Base-by-base conservation (phyloP, 1,140 invertebrate genomes). In the Cotesia vestalis region DNA sequence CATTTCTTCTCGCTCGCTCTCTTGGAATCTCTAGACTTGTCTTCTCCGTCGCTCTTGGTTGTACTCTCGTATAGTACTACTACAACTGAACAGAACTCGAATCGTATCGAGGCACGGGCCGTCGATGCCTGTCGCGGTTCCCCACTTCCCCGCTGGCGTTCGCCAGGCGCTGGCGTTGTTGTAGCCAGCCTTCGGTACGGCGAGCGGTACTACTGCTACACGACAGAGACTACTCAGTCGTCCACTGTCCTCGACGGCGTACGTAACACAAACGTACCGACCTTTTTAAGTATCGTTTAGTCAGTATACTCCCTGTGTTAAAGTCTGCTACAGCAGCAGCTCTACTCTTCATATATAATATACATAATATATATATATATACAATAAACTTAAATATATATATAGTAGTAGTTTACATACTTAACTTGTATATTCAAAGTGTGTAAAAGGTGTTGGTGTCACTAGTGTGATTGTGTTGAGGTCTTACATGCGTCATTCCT, bases 211-310 rank as follows among this genome's bases (percentile, higher is more conserved):
- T 68, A 68, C 34, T 55, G 35, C 51, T 2, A 27, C 8, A 57
- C 51, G 34, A 57, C 66, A 40, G 52, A 67, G 66, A 68, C 52
- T 35, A 68, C 52, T 68, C 52, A 68, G 52, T 68, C 66, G 66
- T 68, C 38, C 63, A 66, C 63, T 27, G 63, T 66, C 63, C 38
- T 46, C 63, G 60, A 17, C 35, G 60, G 34, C 14, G 60, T 38
- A 38, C 34, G 63, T 51, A 52, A 11, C 40, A 9, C 3, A 27
- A 27, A 27, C 40, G 40, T 46, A 46, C 40, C 11, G 6, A 11
- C 5, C 40, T 11, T 46, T 46, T 9, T 46, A 6, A 46, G 6
- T 46, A 46, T 46, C 4, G 40, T 46, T 46, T 46, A 46, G 40
- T 46, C 40, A 46, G 6, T 9, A 11, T 11, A 46, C 6, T 46